These are phyloP conservation scores for Sinocyclocheilus rhinocerous DNA, from an alignment of 2,113 vertebrate genomes.

Conservation along the genomic window DNA sequence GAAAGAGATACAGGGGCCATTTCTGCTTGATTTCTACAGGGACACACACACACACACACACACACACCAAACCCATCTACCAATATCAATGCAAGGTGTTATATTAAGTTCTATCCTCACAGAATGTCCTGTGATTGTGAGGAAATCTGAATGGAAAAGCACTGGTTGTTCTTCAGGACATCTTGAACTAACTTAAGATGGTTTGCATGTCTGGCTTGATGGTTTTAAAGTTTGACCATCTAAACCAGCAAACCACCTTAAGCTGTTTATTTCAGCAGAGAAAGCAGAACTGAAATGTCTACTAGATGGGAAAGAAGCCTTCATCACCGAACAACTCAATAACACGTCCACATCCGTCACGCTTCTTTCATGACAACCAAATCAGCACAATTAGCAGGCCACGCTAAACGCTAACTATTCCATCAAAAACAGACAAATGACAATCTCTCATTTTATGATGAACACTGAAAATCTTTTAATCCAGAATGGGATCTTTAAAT, in stretches of 20 bases:
- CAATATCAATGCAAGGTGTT: background rate
- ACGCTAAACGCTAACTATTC: constrained; percentile 57
- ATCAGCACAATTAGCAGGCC: constrained; percentile 73
- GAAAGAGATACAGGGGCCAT: constrained; percentile 59
- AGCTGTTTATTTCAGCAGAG: background rate
- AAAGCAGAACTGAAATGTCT: background rate
- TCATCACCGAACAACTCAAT: constrained; percentile 70
- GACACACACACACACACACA: constrained; percentile 34
- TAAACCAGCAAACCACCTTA: background rate
- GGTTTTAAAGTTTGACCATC: background rate
- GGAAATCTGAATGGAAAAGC: background rate
- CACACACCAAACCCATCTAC: background rate
- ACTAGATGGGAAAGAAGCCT: too few species aligned
- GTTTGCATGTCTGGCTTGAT: background rate
- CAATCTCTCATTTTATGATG: background rate
- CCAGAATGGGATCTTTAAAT: constrained; percentile 11
- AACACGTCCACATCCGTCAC: constrained; percentile 72
- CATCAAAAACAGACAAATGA: constrained; percentile 57
- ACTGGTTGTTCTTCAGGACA: background rate
- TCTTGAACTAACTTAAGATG: background rate
- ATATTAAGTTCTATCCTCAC: background rate
- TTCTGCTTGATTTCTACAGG: constrained; percentile 58
- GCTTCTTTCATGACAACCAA: constrained; percentile 75
- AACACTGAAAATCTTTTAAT: background rate
- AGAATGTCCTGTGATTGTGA: background rate